A percentile compares a stretch with the other conserved stretches of the same genome.
phyloP scores from a whole-genome alignment of 2,888 invertebrate genomes.

The Dusona sp. region DNA sequence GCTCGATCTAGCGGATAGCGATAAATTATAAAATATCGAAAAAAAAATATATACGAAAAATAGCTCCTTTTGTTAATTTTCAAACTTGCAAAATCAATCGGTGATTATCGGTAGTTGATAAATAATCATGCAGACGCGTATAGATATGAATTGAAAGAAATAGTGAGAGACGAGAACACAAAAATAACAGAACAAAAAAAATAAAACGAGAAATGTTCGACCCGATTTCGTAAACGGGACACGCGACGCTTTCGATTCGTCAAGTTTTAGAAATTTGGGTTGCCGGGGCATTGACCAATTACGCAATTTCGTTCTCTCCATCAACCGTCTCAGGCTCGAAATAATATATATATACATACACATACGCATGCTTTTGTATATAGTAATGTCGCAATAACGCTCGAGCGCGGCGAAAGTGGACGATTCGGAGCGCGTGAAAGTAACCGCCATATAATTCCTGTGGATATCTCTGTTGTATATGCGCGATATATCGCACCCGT shows the following conservation, averaged over 20 bases:
- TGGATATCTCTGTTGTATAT: slow-evolving; percentile 53
- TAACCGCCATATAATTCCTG: slow-evolving; percentile 73
- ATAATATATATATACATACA: slow-evolving; percentile 25
- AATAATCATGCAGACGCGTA: not conserved
- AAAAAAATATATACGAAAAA: not conserved
- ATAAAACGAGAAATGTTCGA: slow-evolving; percentile 1
- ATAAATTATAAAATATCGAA: no score
- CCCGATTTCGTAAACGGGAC: slow-evolving; percentile 58
- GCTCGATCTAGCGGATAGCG: no score
- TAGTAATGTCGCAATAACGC: slow-evolving; percentile 80
- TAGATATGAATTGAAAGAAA: not conserved
- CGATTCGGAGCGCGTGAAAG: slow-evolving; percentile 81
- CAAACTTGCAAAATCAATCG: not conserved
- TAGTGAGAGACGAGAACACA: no score
- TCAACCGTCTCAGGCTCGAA: slow-evolving; percentile 63
- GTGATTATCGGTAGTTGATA: not conserved
- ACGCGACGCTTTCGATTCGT: slow-evolving; percentile 58
- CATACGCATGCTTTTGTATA: slow-evolving; percentile 20
- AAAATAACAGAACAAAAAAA: not conserved
- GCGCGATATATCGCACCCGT: slow-evolving; percentile 58
- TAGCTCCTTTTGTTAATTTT: not conserved
- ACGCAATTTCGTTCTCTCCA: slow-evolving; percentile 80
- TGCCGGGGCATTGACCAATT: slow-evolving; percentile 83
- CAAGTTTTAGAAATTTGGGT: slow-evolving; percentile 79
- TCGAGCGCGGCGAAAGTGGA: slow-evolving; percentile 81